phyloP scores from a whole-genome alignment of 2,797 vertebrate genomes.

The Spondyliosoma cantharus region DNA sequence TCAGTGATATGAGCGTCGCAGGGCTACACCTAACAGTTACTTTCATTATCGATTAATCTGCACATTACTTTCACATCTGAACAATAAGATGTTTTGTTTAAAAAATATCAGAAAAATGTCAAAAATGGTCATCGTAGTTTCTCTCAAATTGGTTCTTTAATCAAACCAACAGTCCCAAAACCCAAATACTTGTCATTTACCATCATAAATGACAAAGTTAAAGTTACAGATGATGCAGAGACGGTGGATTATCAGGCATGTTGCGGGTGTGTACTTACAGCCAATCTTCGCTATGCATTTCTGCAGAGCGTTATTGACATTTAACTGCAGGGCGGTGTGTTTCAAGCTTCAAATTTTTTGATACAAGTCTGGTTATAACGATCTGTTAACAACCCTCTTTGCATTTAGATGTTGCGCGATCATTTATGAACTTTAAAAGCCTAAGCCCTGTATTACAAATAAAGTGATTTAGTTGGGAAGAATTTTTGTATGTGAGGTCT shows the following conservation, averaged over 20 bases:
- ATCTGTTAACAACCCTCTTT: not conserved
- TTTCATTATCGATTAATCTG: no score
- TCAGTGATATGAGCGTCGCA: no score
- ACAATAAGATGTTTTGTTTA: no score
- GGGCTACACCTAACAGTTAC: no score
- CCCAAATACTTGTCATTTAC: no score
- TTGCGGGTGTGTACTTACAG: not conserved
- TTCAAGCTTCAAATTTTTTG: not conserved
- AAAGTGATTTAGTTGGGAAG: not conserved
- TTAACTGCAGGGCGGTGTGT: not conserved
- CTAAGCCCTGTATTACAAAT: not conserved
- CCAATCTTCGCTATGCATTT: not conserved
- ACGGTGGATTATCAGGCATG: not conserved
- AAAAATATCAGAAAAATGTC: no score
- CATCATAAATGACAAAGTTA: no score
- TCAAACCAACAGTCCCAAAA: no score
- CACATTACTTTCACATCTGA: no score
- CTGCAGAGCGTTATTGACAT: slow-evolving; percentile 3
- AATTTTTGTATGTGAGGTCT: not conserved
- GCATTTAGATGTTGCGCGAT: not conserved
- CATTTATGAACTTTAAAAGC: not conserved
- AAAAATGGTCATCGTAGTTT: no score
- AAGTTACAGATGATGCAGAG: not conserved
- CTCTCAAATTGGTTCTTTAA: no score
- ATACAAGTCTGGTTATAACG: not conserved